phyloP scores from a whole-genome alignment of 2,113 vertebrate genomes.

The Glaucomys volans region DNA sequence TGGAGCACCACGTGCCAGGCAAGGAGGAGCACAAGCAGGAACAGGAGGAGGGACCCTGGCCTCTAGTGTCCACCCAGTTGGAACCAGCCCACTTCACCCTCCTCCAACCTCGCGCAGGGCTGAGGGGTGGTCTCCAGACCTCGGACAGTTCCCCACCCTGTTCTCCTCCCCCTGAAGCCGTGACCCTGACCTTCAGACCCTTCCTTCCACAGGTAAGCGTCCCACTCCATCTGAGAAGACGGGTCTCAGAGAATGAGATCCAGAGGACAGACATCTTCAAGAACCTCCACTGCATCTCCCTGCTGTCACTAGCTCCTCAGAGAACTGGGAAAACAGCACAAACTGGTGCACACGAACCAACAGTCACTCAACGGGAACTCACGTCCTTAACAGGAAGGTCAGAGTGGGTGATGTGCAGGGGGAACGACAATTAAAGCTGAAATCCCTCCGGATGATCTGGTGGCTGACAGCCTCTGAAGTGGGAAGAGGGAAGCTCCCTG shows the following conservation, averaged over 20 bases:
- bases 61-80: accelerated
- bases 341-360: too few relatives aligned
- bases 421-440: too few relatives aligned
- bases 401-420: too few relatives aligned
- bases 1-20: too few relatives aligned
- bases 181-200: accelerated
- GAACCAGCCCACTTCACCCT: neutral
- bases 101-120: neutral
- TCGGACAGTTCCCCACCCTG: neutral
- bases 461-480: accelerated
- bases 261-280: neutral
- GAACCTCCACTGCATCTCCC: neutral
- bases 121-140: neutral
- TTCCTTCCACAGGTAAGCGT: neutral
- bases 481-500: neutral
- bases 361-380: too few relatives aligned
- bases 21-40: neutral
- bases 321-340: too few relatives aligned
- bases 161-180: accelerated
- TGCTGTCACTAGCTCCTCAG: neutral
- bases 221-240: neutral
- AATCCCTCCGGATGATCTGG: too few relatives aligned
- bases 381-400: neutral
- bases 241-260: neutral
- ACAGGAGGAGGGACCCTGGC: accelerated